Evolutionary conservation across 2,888 invertebrate species (phyloP).

Genomic region (Xestia ashworthii): DNA sequence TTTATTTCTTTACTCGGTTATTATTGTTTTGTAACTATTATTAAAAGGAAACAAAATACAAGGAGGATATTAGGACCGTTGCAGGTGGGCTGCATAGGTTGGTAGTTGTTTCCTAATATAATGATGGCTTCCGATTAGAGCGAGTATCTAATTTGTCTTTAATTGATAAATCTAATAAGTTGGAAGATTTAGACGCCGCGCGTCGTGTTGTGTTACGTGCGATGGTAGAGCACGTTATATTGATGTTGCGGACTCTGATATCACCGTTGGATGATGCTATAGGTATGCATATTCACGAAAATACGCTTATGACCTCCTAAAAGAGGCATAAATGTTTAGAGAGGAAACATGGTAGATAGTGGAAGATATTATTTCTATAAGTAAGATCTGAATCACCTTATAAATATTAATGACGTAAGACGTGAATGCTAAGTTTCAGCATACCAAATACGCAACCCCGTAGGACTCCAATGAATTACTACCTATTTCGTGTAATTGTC

Average conservation of each 20-base stretch:
- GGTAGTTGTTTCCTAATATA: background rate
- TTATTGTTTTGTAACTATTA: background rate
- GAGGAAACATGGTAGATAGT: background rate
- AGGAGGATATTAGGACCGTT: background rate
- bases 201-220: background rate
- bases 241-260: background rate
- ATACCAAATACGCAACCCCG: constrained; percentile 10
- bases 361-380: background rate
- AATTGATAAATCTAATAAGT: background rate
- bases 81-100: background rate
- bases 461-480: background rate
- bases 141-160: background rate
- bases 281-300: background rate
- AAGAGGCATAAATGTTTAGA: background rate
- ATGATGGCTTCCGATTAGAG: background rate
- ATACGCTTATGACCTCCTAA: background rate
- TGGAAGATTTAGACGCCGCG: background rate
- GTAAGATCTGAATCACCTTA: background rate
- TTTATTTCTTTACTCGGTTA: constrained; percentile 28
- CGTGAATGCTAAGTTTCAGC: background rate
- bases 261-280: background rate
- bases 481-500: background rate
- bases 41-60: background rate
- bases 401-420: background rate
- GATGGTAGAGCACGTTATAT: background rate